Percentiles rank a stretch among this genome's conserved stretches.
Evolutionary conservation across 1,140 invertebrate species (phyloP).

Genomic region (Drosophila eugracilis): DNA sequence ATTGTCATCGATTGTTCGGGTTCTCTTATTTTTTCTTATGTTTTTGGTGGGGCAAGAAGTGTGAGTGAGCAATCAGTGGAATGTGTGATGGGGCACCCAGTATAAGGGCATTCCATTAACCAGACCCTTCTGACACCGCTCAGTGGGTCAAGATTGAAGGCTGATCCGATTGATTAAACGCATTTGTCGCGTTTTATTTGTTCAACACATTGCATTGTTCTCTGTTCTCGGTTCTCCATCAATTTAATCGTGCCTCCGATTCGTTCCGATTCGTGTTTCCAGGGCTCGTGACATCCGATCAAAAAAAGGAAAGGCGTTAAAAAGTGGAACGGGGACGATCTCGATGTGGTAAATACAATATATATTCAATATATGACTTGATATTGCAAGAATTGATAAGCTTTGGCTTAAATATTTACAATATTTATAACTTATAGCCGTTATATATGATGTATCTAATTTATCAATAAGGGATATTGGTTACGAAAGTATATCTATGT

Average conservation of each 20-base stretch:
- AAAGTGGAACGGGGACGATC: conserved; percentile 48
- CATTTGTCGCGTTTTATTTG: conserved; percentile 49
- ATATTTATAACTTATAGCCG: background rate
- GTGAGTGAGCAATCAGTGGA: conserved; percentile 61
- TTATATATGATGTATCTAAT: too few species aligned
- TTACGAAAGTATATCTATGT: background rate
- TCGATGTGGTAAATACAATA: conserved; percentile 12
- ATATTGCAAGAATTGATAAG: background rate
- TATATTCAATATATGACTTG: background rate
- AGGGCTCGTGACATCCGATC: conserved; percentile 68
- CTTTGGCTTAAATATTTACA: background rate
- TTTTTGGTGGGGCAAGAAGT: conserved; percentile 9
- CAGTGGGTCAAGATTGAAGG: conserved; percentile 76
- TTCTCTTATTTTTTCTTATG: conserved; percentile 1
- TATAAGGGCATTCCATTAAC: conserved; percentile 31
- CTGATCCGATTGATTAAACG: conserved; percentile 72
- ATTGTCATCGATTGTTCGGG: conserved; percentile 66
- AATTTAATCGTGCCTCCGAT: conserved; percentile 68
- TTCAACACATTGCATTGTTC: conserved; percentile 36
- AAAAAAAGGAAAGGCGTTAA: conserved; percentile 9
- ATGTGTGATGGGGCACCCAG: conserved; percentile 25
- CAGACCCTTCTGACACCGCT: conserved; percentile 14
- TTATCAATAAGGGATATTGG: too few species aligned
- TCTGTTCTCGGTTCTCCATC: conserved; percentile 39
- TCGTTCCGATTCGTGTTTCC: conserved; percentile 47